Evolutionary conservation across 2,113 vertebrate genomes (phyloP).

Genomic region (Theristicus caerulescens): DNA sequence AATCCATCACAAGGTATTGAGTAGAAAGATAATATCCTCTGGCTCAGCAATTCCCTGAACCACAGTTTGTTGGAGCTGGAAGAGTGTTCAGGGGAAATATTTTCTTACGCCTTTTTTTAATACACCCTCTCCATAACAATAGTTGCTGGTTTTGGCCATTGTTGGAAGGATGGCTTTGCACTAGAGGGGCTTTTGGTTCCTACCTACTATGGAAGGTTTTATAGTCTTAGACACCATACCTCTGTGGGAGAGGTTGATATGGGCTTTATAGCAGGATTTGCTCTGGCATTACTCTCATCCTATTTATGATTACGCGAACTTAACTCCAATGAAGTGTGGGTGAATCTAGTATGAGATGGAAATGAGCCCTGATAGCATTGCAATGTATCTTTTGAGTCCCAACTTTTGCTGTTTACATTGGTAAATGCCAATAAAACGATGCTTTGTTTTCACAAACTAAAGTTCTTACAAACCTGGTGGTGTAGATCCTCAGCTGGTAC

Average conservation of each 20-base stretch:
- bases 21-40: not conserved
- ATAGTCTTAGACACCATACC: not conserved
- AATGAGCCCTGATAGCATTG: not conserved
- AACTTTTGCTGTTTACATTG: not conserved
- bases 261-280: not conserved
- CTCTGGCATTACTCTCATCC: not conserved
- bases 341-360: not conserved
- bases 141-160: not conserved
- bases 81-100: not conserved
- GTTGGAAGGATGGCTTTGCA: not conserved
- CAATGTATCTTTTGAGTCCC: not conserved
- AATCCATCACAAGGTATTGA: not conserved
- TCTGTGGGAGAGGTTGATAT: not conserved
- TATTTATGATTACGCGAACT: not conserved
- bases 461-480: not conserved
- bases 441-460: not conserved
- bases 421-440: not conserved
- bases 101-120: not conserved
- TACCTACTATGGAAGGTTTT: not conserved
- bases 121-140: not conserved
- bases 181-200: not conserved
- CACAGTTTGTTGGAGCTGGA: not conserved
- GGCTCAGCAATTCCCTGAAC: not conserved
- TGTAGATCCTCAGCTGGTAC: not conserved
- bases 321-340: not conserved